phyloP scores from a whole-genome alignment of 2,888 invertebrate species.

The Hypomecis punctinalis region DNA sequence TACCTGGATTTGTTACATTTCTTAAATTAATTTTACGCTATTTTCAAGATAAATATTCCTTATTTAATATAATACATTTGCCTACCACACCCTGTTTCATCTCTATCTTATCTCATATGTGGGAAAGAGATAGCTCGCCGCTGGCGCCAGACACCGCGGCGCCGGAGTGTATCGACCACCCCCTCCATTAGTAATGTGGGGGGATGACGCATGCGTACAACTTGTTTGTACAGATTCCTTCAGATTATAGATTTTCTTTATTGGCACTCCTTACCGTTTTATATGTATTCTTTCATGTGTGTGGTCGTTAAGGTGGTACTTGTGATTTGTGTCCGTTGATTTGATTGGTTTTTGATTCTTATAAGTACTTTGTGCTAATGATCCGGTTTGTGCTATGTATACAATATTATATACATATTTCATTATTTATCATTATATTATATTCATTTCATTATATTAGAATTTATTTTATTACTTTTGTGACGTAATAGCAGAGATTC shows the following conservation, averaged over 20 bases:
- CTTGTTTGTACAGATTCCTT: constrained; percentile 67
- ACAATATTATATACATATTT: no score
- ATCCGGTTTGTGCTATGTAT: no score
- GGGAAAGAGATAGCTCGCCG: constrained; percentile 41
- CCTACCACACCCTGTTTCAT: constrained; percentile 29
- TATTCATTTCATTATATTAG: no score
- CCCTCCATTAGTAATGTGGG: constrained; percentile 42
- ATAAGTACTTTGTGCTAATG: neutral
- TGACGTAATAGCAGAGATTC: no score
- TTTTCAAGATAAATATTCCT: neutral
- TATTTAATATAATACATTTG: neutral
- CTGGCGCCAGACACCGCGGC: constrained; percentile 77
- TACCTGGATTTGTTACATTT: neutral
- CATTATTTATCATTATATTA: no score
- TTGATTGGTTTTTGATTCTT: constrained; percentile 1
- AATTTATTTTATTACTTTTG: no score
- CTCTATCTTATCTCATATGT: constrained; percentile 18
- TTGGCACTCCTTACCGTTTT: constrained; percentile 27
- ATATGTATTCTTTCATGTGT: constrained; percentile 23
- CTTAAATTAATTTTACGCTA: neutral
- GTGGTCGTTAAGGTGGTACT: constrained; percentile 22
- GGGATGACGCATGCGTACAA: constrained; percentile 63
- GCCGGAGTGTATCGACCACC: constrained; percentile 77
- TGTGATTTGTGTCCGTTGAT: constrained; percentile 19
- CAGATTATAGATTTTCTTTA: constrained; percentile 65